These are phyloP conservation scores for Pseudopodoces humilis DNA, from an alignment of 2,113 vertebrate species.

Conservation along the genomic window DNA sequence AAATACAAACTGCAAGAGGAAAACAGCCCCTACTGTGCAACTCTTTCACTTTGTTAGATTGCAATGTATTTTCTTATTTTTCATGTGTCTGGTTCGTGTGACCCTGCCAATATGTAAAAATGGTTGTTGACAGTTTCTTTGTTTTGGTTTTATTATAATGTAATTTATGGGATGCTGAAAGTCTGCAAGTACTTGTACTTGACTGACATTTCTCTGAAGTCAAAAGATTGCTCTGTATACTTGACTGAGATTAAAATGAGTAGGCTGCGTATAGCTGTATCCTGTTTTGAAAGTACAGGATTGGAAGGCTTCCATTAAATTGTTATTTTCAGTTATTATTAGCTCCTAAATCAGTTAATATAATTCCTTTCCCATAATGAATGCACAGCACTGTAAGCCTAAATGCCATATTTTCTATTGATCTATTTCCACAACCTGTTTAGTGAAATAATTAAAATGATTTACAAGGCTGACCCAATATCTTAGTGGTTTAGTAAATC, in stretches of 20 bases:
- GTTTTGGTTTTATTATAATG: slow-evolving; percentile 17
- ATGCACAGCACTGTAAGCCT: slow-evolving; percentile 41
- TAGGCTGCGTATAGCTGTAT: neutral
- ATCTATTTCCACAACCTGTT: slow-evolving; percentile 65
- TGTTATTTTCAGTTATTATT: slow-evolving; percentile 59
- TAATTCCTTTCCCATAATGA: slow-evolving; percentile 55
- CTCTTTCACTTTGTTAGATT: neutral
- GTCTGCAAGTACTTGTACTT: neutral
- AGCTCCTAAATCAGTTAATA: slow-evolving; percentile 63
- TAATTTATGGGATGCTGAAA: slow-evolving; percentile 19
- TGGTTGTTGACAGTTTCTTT: neutral
- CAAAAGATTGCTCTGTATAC: slow-evolving; percentile 1
- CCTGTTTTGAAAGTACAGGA: slow-evolving; percentile 18
- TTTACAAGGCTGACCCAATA: slow-evolving; percentile 61
- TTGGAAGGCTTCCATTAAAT: slow-evolving; percentile 60
- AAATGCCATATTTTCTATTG: slow-evolving; percentile 61
- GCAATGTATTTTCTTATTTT: neutral
- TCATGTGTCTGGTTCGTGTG: neutral
- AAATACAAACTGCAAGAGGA: neutral
- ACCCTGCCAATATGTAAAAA: slow-evolving; percentile 16
- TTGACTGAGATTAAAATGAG: slow-evolving; percentile 34
- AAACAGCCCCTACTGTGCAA: neutral
- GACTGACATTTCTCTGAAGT: slow-evolving; percentile 14
- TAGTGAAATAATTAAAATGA: slow-evolving; percentile 66
- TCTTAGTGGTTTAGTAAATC: slow-evolving; percentile 63